phyloP scores from a whole-genome alignment of 2,888 invertebrate species.

The Argyra leucocephala region DNA sequence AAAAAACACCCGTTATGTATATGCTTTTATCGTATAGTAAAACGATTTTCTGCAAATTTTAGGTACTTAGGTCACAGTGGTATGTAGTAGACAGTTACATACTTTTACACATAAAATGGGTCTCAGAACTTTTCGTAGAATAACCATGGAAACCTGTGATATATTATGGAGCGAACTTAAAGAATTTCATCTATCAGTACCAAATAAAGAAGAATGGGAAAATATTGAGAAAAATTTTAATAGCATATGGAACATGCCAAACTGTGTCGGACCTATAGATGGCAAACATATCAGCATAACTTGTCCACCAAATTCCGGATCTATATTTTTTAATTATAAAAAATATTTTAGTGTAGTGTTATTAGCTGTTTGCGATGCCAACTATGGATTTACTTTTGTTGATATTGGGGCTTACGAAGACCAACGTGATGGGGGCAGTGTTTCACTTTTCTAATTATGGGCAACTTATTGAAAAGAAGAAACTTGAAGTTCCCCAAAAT shows the following conservation, averaged over 20 bases:
- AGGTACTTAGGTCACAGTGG: no score
- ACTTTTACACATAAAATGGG: conserved; percentile 13
- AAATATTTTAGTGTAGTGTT: conserved; percentile 29
- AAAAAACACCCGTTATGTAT: no score
- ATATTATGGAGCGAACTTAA: conserved; percentile 15
- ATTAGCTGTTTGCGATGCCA: conserved; percentile 28
- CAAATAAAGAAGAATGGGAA: conserved; percentile 10
- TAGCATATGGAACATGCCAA: conserved; percentile 23
- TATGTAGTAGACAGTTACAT: no score
- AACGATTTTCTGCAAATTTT: no score
- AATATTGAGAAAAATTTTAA: conserved; percentile 17
- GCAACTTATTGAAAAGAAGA: not conserved
- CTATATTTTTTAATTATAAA: conserved; percentile 31
- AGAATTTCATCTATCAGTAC: conserved; percentile 14
- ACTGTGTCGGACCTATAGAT: conserved; percentile 29
- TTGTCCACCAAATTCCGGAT: conserved; percentile 27
- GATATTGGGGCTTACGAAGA: conserved; percentile 31
- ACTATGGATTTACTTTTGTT: conserved; percentile 31
- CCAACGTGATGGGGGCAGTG: conserved; percentile 26
- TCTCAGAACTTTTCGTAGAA: conserved; percentile 17
- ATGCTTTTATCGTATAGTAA: no score
- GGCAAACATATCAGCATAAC: conserved; percentile 29
- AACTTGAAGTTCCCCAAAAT: conserved; percentile 7
- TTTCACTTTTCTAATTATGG: conserved; percentile 17
- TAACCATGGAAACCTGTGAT: conserved; percentile 18